Conservation (phyloP, 2,888 invertebrate species). For the Drosophila leonis region DNA sequence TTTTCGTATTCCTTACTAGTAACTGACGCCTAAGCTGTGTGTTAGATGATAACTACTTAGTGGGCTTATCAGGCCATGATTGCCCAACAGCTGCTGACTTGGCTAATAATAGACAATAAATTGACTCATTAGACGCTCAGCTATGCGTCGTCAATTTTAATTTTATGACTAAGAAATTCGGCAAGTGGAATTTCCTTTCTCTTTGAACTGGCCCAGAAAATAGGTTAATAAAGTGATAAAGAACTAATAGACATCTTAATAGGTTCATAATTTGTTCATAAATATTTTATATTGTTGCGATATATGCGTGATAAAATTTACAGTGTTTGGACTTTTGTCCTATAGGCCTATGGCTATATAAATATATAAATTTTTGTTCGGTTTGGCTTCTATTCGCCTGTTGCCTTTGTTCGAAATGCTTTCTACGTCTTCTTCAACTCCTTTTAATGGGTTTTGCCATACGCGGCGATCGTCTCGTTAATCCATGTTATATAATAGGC, state of each 20-base stretch:
- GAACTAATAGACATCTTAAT: constrained; percentile 19
- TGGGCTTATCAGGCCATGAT: constrained; percentile 26
- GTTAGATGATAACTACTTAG: not conserved
- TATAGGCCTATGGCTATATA: constrained; percentile 11
- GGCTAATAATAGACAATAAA: constrained; percentile 29
- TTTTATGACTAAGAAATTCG: constrained; percentile 27
- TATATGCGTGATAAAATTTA: constrained; percentile 50
- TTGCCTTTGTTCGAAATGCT: constrained; percentile 19
- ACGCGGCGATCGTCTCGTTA: constrained; percentile 53
- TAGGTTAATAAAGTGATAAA: constrained; percentile 41
- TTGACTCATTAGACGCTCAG: constrained; percentile 20
- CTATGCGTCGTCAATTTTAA: not conserved
- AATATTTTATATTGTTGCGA: constrained; percentile 43
- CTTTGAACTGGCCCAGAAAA: constrained; percentile 1
- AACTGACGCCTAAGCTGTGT: not conserved
- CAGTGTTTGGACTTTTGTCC: constrained; percentile 37
- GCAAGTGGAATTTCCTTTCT: not conserved
- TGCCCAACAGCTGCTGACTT: constrained; percentile 5
- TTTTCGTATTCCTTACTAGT: not conserved
- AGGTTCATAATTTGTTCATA: constrained; percentile 38
- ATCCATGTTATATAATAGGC: constrained; percentile 82
- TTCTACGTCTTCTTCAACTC: constrained; percentile 16
- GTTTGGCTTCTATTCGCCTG: constrained; percentile 18
- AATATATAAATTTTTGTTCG: constrained; percentile 43
- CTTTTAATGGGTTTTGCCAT: constrained; percentile 53